Percentiles rank a stretch among this genome's conserved stretches.
Evolutionary conservation across 23 tunicate genomes (phyloP).

Genomic region (Ascidia mentula): DNA sequence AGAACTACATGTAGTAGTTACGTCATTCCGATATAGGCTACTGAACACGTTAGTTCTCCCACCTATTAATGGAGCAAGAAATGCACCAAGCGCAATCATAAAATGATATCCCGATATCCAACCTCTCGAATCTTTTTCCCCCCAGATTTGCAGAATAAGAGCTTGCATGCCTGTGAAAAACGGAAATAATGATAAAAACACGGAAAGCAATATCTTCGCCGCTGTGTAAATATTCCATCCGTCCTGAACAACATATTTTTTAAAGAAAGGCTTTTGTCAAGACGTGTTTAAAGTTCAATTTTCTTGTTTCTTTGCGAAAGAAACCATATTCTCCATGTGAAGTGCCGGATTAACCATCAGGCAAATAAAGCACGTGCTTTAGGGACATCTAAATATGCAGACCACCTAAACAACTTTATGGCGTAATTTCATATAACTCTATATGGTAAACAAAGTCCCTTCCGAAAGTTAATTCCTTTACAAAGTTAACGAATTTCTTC

Average conservation of each 20-base stretch:
- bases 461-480: too few relatives aligned
- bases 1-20: not conserved
- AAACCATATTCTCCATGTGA: too few relatives aligned
- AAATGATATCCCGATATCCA: constrained; percentile 91
- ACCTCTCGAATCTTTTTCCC: constrained; percentile 76
- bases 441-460: too few relatives aligned
- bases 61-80: constrained; percentile 89
- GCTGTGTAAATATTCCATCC: not conserved
- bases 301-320: too few relatives aligned
- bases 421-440: too few relatives aligned
- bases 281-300: not conserved
- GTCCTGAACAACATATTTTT: not conserved
- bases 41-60: not conserved
- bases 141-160: constrained; percentile 85
- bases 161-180: constrained; percentile 87
- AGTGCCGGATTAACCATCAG: too few relatives aligned
- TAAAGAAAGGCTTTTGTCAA: not conserved
- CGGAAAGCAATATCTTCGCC: not conserved
- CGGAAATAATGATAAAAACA: not conserved
- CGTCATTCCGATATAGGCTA: not conserved
- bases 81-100: constrained; percentile 87
- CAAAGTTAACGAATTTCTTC: too few relatives aligned
- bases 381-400: too few relatives aligned
- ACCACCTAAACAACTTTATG: too few relatives aligned
- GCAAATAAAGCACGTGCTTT: too few relatives aligned